Percentiles rank a stretch among this genome's conserved stretches.
Evolutionary conservation across 2,113 vertebrate genomes (phyloP).

Genomic region (Chroicocephalus ridibundus): DNA sequence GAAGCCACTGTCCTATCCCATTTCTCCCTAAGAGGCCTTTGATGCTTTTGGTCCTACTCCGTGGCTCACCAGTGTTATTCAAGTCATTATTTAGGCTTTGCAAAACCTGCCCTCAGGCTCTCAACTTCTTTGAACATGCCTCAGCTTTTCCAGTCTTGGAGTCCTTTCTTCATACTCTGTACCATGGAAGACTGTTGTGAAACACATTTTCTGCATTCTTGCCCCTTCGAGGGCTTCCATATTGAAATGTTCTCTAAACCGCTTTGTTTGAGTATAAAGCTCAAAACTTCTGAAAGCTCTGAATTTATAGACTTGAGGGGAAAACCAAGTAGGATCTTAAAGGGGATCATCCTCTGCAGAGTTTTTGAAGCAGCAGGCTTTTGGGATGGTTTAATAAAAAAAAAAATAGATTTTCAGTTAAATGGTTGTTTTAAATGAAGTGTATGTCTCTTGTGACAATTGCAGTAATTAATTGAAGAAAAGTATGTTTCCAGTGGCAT

Average conservation of each 20-base stretch:
- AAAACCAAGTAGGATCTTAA: background rate
- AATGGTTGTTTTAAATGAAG: background rate
- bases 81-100: constrained; percentile 54
- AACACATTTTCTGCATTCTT: constrained; percentile 61
- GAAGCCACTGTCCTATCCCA: constrained; percentile 10
- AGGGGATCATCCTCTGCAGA: background rate
- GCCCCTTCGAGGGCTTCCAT: constrained; percentile 36
- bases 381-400: background rate
- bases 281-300: constrained; percentile 26
- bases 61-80: constrained; percentile 47
- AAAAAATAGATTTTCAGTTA: background rate
- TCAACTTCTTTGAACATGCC: constrained; percentile 54
- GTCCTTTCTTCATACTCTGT: constrained; percentile 47
- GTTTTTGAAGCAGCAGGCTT: background rate
- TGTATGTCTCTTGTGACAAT: background rate
- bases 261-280: background rate
- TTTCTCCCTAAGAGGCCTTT: constrained; percentile 44
- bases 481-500: background rate
- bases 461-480: background rate
- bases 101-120: constrained; percentile 40
- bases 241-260: constrained; percentile 23
- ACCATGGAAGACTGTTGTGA: constrained; percentile 48
- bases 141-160: constrained; percentile 43
- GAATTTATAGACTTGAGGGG: constrained; percentile 1
- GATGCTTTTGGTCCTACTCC: constrained; percentile 39